Conservation (phyloP, 2,797 vertebrate species). For the Intellagama lesueurii region DNA sequence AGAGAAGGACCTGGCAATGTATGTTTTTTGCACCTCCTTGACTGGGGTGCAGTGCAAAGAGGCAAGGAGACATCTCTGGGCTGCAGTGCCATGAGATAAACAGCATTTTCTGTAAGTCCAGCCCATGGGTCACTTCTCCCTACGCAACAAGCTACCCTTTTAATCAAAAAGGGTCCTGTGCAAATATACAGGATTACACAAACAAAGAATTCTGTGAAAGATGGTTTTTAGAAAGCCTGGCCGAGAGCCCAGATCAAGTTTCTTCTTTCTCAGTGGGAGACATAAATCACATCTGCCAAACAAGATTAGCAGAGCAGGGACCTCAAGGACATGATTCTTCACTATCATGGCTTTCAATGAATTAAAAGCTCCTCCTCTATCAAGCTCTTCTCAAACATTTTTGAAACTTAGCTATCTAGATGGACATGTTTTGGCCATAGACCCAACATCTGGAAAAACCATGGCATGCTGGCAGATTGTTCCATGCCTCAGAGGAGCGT, state of each 20-base stretch:
- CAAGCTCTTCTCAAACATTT: neutral
- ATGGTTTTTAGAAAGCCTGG: conserved; percentile 41
- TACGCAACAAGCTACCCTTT: neutral
- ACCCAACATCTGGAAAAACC: neutral
- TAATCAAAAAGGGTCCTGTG: neutral
- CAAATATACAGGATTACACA: neutral
- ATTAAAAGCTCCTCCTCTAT: neutral
- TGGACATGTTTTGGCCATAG: neutral
- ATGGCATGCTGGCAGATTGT: neutral
- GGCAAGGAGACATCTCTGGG: too few relatives aligned
- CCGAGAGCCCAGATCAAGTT: neutral
- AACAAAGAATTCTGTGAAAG: conserved; percentile 27
- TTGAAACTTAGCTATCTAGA: neutral
- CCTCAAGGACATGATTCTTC: neutral
- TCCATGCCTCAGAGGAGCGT: neutral
- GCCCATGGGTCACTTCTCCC: neutral
- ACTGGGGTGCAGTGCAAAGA: neutral
- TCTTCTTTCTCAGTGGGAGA: neutral
- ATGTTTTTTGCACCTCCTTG: neutral
- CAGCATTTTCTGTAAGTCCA: neutral
- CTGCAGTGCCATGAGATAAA: neutral
- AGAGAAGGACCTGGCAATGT: neutral
- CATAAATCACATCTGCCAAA: neutral
- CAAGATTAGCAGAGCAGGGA: neutral
- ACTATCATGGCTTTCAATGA: neutral